Base-by-base conservation (phyloP, 2,113 vertebrate species). In the Grammomys dolichurus region DNA sequence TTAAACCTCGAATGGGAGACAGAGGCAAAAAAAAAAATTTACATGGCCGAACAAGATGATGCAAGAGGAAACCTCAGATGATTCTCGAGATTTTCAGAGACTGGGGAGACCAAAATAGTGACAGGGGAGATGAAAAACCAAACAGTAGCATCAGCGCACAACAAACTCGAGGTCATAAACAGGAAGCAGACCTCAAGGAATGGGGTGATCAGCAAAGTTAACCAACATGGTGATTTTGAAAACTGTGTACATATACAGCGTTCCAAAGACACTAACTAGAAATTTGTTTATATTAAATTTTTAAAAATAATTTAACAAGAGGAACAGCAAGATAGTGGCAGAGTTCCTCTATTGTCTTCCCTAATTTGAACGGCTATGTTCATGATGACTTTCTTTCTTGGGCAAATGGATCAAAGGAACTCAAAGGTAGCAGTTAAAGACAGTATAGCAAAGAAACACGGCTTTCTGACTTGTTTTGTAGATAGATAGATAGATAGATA, bases 11-110 rank as follows among this genome's bases (percentile, higher is more conserved):
- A 75, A 9, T 58, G 4, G 10, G 13, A 8, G 40, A 48, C 20
- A 96, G 28, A 73, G 11, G 48, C n/a, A 82, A 58, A 77, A 3
- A 48, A 48, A 48, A 48, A 8, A 78, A 63, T 46, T 58, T 13
- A 85, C 78, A 40, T 89, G 26, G 65, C 28, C 51, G 77, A n/a
- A 43, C 1, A 95, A 40, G 76, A 78, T 70, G 17, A 51, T 91
- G n/a, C 31, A 46, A 69, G 58, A 85, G 63, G 40, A 10, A 88
- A 54, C 19, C 90, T 65, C 7, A 72, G 46, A 58, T 48, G 28
- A 75, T 80, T 89, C 86, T 56, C 8, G 48, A 94, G 9, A 89
- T 75, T 86, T 84, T 92, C 58, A 86, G 26, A 89, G 17, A 67
- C 51, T 63, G 70, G 5, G 1, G 43, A 77, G 17, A 90, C 22